Evolutionary conservation across 2,113 vertebrate genomes (phyloP).

Genomic region (Gobio gobio): DNA sequence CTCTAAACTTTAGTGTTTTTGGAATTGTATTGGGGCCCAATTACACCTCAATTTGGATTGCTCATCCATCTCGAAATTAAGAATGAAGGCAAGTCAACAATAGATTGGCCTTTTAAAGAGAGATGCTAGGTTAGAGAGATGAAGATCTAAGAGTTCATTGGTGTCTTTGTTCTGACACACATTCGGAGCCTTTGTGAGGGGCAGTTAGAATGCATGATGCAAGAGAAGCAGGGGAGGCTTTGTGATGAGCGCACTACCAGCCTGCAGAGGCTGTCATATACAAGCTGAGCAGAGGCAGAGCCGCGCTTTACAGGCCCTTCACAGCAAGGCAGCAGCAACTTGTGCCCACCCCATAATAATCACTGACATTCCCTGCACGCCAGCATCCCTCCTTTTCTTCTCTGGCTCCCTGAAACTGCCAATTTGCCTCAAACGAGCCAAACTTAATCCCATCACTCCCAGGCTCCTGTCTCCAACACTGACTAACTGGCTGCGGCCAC

Average conservation of each 20-base stretch:
- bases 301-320: constrained; percentile 30
- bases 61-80: neutral
- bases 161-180: constrained; percentile 59
- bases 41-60: neutral
- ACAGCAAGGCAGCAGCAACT: constrained; percentile 54
- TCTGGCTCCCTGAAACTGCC: constrained; percentile 65
- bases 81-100: neutral
- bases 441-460: constrained; percentile 69
- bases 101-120: neutral
- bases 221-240: constrained; percentile 32
- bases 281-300: constrained; percentile 64
- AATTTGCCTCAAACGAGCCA: constrained; percentile 76
- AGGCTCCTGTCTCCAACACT: constrained; percentile 59
- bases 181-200: constrained; percentile 49
- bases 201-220: constrained; percentile 27
- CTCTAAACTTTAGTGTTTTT: constrained; percentile 59
- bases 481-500: constrained; percentile 11
- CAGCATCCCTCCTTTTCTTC: constrained; percentile 42
- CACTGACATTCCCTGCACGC: constrained; percentile 62
- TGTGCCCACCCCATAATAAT: constrained; percentile 69
- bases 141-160: constrained; percentile 26
- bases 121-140: neutral
- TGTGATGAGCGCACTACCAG: constrained; percentile 27
- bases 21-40: constrained; percentile 9
- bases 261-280: constrained; percentile 63